phyloP scores from a whole-genome alignment of 1,140 invertebrate species.

The Bombus impatiens region DNA sequence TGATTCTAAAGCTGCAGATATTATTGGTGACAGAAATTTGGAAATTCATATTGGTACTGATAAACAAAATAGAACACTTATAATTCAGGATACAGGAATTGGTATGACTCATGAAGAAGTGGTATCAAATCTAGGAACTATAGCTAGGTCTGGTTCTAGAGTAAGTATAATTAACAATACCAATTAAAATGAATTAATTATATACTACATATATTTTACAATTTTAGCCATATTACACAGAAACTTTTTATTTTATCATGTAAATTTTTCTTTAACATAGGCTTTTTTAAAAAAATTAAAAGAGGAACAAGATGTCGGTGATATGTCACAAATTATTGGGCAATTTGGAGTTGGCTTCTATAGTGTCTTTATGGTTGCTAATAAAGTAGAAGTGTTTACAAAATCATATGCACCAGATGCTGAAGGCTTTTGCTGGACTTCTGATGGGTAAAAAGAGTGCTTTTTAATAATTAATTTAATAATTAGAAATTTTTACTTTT shows the following conservation, averaged over 20 bases:
- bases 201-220: not conserved
- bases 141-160: slow-evolving; percentile 97
- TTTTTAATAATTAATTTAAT: not conserved
- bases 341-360: slow-evolving; percentile 99
- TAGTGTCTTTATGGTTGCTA: slow-evolving; percentile 97
- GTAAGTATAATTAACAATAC: slow-evolving; percentile 79
- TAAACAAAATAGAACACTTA: slow-evolving; percentile 92
- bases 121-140: slow-evolving; percentile 95
- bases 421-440: slow-evolving; percentile 91
- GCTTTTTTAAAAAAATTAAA: slow-evolving; percentile 94
- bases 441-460: slow-evolving; percentile 88
- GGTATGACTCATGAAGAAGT: slow-evolving; percentile 97
- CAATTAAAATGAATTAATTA: not conserved
- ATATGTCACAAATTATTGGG: slow-evolving; percentile 93
- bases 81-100: slow-evolving; percentile 96
- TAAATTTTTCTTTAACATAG: slow-evolving; percentile 76
- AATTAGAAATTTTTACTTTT: slow-evolving; percentile 18
- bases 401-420: slow-evolving; percentile 85
- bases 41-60: slow-evolving; percentile 96
- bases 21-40: slow-evolving; percentile 84
- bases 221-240: not conserved
- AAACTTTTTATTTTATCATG: not conserved
- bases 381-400: slow-evolving; percentile 96
- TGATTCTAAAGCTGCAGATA: slow-evolving; percentile 79
- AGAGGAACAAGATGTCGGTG: slow-evolving; percentile 85